Percentiles rank a stretch among this genome's conserved stretches.
Conservation (phyloP, 2,113 vertebrate genomes). For the Orientallactaga bullata region DNA sequence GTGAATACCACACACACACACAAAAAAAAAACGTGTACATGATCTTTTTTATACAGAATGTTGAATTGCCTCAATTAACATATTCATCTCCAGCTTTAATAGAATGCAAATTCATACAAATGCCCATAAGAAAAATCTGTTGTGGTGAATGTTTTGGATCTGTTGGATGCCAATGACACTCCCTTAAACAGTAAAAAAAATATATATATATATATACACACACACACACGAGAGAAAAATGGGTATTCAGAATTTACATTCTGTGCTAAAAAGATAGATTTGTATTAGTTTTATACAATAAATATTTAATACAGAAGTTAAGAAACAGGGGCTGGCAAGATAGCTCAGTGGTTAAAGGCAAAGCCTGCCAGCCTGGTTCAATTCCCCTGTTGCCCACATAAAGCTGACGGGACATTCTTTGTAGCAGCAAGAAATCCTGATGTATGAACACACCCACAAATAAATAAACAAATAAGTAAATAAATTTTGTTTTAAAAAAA, state of each 20-base stretch:
- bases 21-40: not conserved
- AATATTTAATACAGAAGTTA: conserved; percentile 60
- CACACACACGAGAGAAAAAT: not conserved
- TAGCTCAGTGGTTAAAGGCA: no score
- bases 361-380: no score
- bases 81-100: conserved; percentile 68
- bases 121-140: conserved; percentile 56
- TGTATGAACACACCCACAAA: no score
- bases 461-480: no score
- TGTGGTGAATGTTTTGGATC: conserved; percentile 27
- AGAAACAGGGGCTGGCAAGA: not conserved
- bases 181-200: conserved; percentile 53
- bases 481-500: not conserved
- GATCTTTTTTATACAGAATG: conserved; percentile 56
- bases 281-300: conserved; percentile 58
- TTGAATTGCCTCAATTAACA: conserved; percentile 54
- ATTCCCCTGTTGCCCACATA: no score
- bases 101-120: conserved; percentile 74
- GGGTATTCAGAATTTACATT: conserved; percentile 50
- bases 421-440: no score
- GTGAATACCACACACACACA: no score
- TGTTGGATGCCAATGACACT: conserved; percentile 9
- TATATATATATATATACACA: no score
- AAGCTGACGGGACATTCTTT: no score
- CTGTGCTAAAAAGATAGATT: conserved; percentile 19